Conservation (phyloP, 2,888 invertebrate species). For the Drosophila fulvimacula region DNA sequence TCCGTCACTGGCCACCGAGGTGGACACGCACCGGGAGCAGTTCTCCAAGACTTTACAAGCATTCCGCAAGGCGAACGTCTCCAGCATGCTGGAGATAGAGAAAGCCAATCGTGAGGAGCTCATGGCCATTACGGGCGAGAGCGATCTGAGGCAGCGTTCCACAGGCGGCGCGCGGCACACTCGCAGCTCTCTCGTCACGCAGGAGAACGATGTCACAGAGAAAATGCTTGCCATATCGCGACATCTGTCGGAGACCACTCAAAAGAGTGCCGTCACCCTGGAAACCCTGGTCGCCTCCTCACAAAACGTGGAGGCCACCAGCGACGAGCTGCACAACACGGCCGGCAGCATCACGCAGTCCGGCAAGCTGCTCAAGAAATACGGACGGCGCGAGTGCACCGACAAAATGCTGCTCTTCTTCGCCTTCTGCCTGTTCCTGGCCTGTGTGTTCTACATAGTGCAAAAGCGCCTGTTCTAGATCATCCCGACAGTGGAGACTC, state of each 20-base stretch:
- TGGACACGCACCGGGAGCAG: conserved; percentile 89
- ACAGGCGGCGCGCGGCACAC: conserved; percentile 84
- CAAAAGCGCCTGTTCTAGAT: conserved; percentile 93
- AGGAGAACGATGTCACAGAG: conserved; percentile 90
- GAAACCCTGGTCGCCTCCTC: conserved; percentile 91
- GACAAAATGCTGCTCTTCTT: conserved; percentile 96
- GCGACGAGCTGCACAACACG: conserved; percentile 93
- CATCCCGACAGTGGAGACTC: too few species aligned
- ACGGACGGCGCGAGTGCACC: conserved; percentile 96
- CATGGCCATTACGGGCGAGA: conserved; percentile 86
- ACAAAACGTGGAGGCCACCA: conserved; percentile 90
- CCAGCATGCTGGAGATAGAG: conserved; percentile 91
- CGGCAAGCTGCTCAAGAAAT: conserved; percentile 96
- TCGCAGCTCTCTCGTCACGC: conserved; percentile 86
- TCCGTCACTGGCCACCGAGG: conserved; percentile 87
- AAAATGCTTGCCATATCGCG: conserved; percentile 93
- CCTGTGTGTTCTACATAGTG: conserved; percentile 96
- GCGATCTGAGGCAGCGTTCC: conserved; percentile 87
- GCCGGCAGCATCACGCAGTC: conserved; percentile 95
- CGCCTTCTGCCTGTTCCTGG: conserved; percentile 94
- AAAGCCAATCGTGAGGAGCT: conserved; percentile 91
- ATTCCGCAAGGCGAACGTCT: conserved; percentile 92
- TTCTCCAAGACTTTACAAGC: conserved; percentile 90
- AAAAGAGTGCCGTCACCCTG: conserved; percentile 93
- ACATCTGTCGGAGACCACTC: conserved; percentile 93